A percentile compares a stretch with the other conserved stretches of the same genome.
phyloP scores from a whole-genome alignment of 2,113 vertebrate genomes.

The Taurulus bubalis region DNA sequence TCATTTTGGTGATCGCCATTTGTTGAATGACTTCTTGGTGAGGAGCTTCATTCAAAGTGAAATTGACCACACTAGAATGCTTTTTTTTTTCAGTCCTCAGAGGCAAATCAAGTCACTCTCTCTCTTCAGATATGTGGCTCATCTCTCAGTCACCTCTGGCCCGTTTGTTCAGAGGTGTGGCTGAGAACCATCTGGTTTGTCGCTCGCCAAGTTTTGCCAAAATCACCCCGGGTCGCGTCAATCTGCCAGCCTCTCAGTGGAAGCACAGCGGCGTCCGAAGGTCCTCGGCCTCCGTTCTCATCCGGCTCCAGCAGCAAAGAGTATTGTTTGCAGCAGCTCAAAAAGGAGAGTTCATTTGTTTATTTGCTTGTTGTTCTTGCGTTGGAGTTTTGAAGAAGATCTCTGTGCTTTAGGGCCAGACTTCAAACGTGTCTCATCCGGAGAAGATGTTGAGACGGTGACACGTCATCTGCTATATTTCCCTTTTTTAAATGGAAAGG shows the following conservation, averaged over 20 bases:
- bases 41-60: conserved; percentile 59
- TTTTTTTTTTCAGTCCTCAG: conserved; percentile 19
- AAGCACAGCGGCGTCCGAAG: not conserved
- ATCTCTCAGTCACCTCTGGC: conserved; percentile 40
- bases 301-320: conserved; percentile 31
- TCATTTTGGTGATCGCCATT: conserved; percentile 44
- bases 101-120: conserved; percentile 39
- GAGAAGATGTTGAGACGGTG: conserved; percentile 30
- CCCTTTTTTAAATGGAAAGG: conserved; percentile 63
- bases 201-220: conserved; percentile 7
- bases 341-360: conserved; percentile 54
- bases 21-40: conserved; percentile 53
- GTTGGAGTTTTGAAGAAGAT: conserved; percentile 55
- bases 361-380: conserved; percentile 52
- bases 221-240: not conserved
- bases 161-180: conserved; percentile 20
- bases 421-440: conserved; percentile 31
- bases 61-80: conserved; percentile 48
- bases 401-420: conserved; percentile 56
- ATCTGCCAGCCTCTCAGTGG: conserved; percentile 11
- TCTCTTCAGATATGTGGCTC: conserved; percentile 42
- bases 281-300: not conserved
- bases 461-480: conserved; percentile 34
- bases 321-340: conserved; percentile 28
- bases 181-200: conserved; percentile 37